These are phyloP conservation scores for Macrocentrus cingulum DNA, from an alignment of 1,140 invertebrate genomes.

Conservation along the genomic window DNA sequence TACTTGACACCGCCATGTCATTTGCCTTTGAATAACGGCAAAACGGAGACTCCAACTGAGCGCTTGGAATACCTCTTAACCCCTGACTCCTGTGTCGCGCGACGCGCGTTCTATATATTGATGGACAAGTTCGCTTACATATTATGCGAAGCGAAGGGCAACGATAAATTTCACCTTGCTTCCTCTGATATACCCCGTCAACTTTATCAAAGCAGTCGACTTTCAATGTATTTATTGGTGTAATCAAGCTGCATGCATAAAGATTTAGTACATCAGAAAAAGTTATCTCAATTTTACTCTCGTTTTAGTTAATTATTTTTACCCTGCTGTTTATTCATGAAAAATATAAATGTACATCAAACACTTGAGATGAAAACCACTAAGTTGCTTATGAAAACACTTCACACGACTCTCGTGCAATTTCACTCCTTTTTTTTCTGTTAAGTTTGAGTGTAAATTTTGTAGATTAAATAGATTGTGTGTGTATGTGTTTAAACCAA, in stretches of 20 bases:
- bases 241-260: background rate
- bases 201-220: too few relatives aligned
- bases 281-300: conserved; percentile 6
- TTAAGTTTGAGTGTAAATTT: too few relatives aligned
- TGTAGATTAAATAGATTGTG: too few relatives aligned
- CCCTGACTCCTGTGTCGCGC: conserved; percentile 28
- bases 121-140: background rate
- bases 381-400: background rate
- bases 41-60: conserved; percentile 27
- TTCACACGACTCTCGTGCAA: too few relatives aligned
- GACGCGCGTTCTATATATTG: conserved; percentile 28
- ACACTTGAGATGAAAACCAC: background rate
- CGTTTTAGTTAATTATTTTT: conserved; percentile 1
- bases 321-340: too few relatives aligned
- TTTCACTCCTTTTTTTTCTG: background rate
- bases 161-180: too few relatives aligned
- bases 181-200: too few relatives aligned
- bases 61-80: conserved; percentile 35
- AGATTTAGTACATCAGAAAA: background rate
- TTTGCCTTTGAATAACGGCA: conserved; percentile 34
- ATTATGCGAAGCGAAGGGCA: too few relatives aligned
- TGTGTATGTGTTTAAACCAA: too few relatives aligned
- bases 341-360: conserved; percentile 14
- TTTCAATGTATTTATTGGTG: too few relatives aligned
- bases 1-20: conserved; percentile 44